Evolutionary conservation across 1,140 invertebrate species (phyloP), one percentile per base, ranked within the genome.

Genomic region (Aricia agestis): DNA sequence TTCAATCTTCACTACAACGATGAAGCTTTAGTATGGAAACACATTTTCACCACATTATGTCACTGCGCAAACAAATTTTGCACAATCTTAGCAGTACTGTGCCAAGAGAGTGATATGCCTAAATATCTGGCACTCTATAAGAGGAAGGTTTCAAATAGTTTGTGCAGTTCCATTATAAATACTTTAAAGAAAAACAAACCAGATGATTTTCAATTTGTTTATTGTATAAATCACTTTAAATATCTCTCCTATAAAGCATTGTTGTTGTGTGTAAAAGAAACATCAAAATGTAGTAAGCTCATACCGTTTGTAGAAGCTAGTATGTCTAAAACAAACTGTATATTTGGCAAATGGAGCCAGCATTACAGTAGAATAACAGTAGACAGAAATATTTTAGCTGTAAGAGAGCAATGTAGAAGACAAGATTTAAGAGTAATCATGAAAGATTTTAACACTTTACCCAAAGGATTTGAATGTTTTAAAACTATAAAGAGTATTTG

Each of bases 41-140:
- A 92, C 70, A 76, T 92, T 67, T 92, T 92, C 76, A 75, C 79
- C 6, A 89, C 90, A 36, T 80, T 92, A 31, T 92, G 86, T 76
- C 72, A 92, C 18, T 90, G 91, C 19, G 91, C 91, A 4, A 92
- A 92, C 79, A 92, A 92, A 76, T 92, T 92, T 72, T 92, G 92
- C 73, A 88, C 91, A 6, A 92, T 92, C 32, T 76, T 91, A 70
- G 79, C 86, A 15, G 74, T 92, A 36, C 68, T 87, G 6, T 89
- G 82, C 72, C 73, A 82, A 69, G 76, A 83, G 66, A 72, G 75
- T 42, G 80, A 86, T 18, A 87, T 89, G 78, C 69, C 69, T 6
- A 77, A 75, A 67, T 85, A 86, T 76, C 78, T 92, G 18, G 17
- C 72, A 25, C n/a, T 92, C 13, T 92, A 89, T 67, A 92, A 92